These are phyloP conservation scores for Homalodisca vitripennis DNA, from an alignment of 1,140 invertebrate species.

Conservation along the genomic window DNA sequence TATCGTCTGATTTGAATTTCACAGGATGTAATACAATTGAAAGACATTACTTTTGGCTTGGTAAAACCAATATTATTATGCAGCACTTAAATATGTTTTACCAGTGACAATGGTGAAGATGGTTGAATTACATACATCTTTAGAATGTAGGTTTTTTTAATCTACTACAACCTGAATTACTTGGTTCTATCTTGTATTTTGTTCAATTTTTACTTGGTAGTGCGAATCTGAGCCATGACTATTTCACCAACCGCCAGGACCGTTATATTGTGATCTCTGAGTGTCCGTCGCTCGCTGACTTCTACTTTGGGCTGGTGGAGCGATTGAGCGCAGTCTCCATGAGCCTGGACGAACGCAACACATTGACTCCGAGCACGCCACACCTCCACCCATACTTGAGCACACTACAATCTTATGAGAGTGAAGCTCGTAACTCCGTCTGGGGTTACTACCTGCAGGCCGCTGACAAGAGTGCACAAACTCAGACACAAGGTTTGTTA, in stretches of 20 bases:
- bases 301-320: slow-evolving; percentile 71
- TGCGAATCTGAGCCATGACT: slow-evolving; percentile 96
- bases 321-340: slow-evolving; percentile 63
- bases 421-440: slow-evolving; percentile 52
- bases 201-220: slow-evolving; percentile 51
- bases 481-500: no score
- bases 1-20: no score
- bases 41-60: no score
- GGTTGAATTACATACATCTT: no score
- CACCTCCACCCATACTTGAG: slow-evolving; percentile 58
- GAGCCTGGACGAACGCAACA: slow-evolving; percentile 48
- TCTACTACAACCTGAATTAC: no score
- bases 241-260: slow-evolving; percentile 97
- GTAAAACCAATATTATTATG: no score
- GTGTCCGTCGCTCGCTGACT: slow-evolving; percentile 76
- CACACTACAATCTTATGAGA: slow-evolving; percentile 48
- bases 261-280: slow-evolving; percentile 91
- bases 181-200: background rate
- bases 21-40: no score
- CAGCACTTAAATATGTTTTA: no score
- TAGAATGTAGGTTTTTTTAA: no score
- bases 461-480: slow-evolving; percentile 26
- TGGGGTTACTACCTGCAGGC: slow-evolving; percentile 36
- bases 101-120: no score
- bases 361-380: slow-evolving; percentile 49